A percentile compares a stretch with the other conserved stretches of the same genome.
These are phyloP conservation scores for Thunnus thynnus DNA, from an alignment of 2,113 vertebrate genomes.

Conservation along the genomic window DNA sequence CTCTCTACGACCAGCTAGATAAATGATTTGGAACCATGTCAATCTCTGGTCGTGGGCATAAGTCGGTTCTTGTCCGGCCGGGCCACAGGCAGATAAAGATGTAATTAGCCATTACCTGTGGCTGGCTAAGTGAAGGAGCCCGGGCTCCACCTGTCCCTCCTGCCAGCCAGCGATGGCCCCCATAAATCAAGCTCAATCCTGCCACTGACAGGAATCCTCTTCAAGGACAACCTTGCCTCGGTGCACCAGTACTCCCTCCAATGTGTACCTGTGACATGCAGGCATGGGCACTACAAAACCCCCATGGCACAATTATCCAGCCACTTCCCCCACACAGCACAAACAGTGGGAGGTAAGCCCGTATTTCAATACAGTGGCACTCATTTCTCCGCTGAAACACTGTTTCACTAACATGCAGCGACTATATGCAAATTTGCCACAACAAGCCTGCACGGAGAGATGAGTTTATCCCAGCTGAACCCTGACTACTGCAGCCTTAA, in stretches of 20 bases:
- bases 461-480: slow-evolving; percentile 58
- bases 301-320: slow-evolving; percentile 76
- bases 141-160: slow-evolving; percentile 74
- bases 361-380: slow-evolving; percentile 35
- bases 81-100: slow-evolving; percentile 80
- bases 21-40: slow-evolving; percentile 69
- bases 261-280: slow-evolving; percentile 63
- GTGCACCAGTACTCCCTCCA: slow-evolving; percentile 49
- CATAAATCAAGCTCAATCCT: slow-evolving; percentile 85
- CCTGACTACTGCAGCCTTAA: slow-evolving; percentile 52
- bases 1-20: slow-evolving; percentile 67
- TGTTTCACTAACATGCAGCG: slow-evolving; percentile 63
- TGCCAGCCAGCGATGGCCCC: slow-evolving; percentile 74
- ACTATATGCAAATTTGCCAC: slow-evolving; percentile 78
- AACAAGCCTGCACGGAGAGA: slow-evolving; percentile 59
- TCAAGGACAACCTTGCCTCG: slow-evolving; percentile 80
- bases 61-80: slow-evolving; percentile 67
- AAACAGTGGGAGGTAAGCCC: slow-evolving; percentile 68
- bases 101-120: slow-evolving; percentile 82
- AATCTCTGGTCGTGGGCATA: slow-evolving; percentile 56
- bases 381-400: slow-evolving; percentile 52
- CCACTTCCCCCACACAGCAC: slow-evolving; percentile 70
- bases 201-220: slow-evolving; percentile 81
- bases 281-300: slow-evolving; percentile 58
- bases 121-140: slow-evolving; percentile 77